phyloP scores from a whole-genome alignment of 1,140 invertebrate species.

The Agrypnia vestita region DNA sequence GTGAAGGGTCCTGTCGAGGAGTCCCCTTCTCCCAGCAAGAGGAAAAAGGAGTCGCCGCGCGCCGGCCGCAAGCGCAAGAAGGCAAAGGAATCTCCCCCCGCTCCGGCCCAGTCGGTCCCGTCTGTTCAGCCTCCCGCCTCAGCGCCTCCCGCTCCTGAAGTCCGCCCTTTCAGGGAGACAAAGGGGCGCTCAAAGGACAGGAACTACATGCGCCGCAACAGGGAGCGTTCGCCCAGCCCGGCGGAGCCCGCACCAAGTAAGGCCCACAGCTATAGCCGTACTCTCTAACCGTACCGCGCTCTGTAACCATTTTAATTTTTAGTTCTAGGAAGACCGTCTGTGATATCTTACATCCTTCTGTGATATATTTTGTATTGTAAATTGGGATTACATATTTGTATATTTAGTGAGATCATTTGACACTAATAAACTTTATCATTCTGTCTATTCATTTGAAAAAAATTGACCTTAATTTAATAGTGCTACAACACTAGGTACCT shows the following conservation, averaged over 20 bases:
- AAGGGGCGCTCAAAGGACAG: slow-evolving; percentile 75
- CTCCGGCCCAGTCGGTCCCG: neutral
- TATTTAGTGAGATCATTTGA: slow-evolving; percentile 24
- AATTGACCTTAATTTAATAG: too few relatives aligned
- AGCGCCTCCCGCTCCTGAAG: neutral
- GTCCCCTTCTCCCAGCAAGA: slow-evolving; percentile 62
- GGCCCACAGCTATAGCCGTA: slow-evolving; percentile 32
- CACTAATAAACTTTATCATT: slow-evolving; percentile 4
- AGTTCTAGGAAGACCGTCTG: too few relatives aligned
- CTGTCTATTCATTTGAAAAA: too few relatives aligned
- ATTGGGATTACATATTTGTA: too few relatives aligned
- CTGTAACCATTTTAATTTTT: too few relatives aligned
- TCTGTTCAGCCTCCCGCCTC: neutral
- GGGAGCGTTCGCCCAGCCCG: slow-evolving; percentile 74
- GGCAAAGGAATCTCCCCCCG: slow-evolving; percentile 7
- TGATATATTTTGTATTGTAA: too few relatives aligned
- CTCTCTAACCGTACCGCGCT: too few relatives aligned
- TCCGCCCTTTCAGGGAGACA: slow-evolving; percentile 74
- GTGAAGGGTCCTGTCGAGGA: slow-evolving; percentile 60
- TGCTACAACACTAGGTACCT: too few relatives aligned
- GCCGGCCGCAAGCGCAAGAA: slow-evolving; percentile 43
- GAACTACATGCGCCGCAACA: slow-evolving; percentile 78
- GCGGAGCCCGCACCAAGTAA: slow-evolving; percentile 55
- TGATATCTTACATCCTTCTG: too few relatives aligned
- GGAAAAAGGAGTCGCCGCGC: slow-evolving; percentile 62